phyloP scores from a whole-genome alignment of 2,113 vertebrate genomes.

The Ageneiosus marmoratus region DNA sequence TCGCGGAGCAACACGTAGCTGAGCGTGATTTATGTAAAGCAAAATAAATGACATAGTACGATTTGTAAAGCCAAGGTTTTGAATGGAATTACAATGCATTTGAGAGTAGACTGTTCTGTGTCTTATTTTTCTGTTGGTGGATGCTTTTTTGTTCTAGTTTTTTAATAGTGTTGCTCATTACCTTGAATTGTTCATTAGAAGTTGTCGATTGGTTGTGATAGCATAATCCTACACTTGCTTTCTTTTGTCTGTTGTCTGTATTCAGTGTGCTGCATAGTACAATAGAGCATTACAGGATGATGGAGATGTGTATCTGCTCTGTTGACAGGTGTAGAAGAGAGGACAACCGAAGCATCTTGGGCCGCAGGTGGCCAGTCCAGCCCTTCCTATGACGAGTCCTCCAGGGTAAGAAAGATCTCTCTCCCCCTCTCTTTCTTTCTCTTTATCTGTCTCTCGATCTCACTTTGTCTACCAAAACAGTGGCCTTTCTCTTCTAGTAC shows the following conservation, averaged over 20 bases:
- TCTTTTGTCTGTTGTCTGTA: neutral
- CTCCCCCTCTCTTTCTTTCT: neutral
- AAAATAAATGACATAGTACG: constrained; percentile 54
- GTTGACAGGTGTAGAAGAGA: constrained; percentile 90
- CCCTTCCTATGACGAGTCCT: constrained; percentile 87
- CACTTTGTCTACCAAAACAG: neutral
- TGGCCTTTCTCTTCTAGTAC: constrained; percentile 63
- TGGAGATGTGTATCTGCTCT: constrained; percentile 66
- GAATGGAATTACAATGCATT: constrained; percentile 48
- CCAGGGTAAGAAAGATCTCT: constrained; percentile 84
- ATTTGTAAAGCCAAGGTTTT: constrained; percentile 47
- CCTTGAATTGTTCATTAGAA: neutral
- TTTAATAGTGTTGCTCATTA: neutral
- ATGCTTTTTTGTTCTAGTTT: constrained; percentile 10
- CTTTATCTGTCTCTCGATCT: neutral
- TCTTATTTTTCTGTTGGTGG: neutral
- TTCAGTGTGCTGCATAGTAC: constrained; percentile 4
- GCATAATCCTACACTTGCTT: neutral
- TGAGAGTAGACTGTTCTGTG: constrained; percentile 36
- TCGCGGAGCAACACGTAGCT: constrained; percentile 43
- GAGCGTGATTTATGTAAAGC: constrained; percentile 53
- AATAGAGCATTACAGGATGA: constrained; percentile 45
- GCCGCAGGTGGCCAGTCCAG: constrained; percentile 89
- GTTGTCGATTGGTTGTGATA: neutral
- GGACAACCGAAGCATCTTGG: constrained; percentile 87